These are phyloP conservation scores for Caenorhabditis zanzibari DNA, from an alignment of 2,888 invertebrate species.

Conservation along the genomic window DNA sequence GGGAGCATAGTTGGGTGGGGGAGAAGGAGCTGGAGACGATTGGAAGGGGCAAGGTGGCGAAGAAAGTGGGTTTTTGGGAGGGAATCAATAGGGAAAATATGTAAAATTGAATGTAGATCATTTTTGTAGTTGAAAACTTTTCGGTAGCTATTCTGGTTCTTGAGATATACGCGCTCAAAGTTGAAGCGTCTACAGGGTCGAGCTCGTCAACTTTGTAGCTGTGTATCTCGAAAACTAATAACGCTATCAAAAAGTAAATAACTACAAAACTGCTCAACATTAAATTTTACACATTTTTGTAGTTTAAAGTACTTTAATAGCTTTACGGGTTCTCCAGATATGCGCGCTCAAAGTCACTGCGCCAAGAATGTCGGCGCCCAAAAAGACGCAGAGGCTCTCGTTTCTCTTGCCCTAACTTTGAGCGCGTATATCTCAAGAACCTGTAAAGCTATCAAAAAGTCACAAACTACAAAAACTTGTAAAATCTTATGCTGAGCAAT, in stretches of 20 bases:
- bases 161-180: not conserved
- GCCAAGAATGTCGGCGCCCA: too few species aligned
- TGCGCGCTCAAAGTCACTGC: not conserved
- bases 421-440: not conserved
- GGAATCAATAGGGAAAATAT: not conserved
- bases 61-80: slow-evolving; percentile 8
- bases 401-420: too few species aligned
- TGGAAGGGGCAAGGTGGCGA: slow-evolving; percentile 24
- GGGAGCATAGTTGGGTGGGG: slow-evolving; percentile 62
- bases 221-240: not conserved
- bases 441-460: not conserved
- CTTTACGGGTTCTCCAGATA: not conserved
- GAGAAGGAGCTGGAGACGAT: slow-evolving; percentile 64
- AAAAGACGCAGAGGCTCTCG: too few species aligned
- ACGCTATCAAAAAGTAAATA: not conserved
- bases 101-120: not conserved
- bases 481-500: too few species aligned
- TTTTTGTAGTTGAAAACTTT: not conserved
- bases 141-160: not conserved
- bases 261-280: too few species aligned
- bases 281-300: not conserved
- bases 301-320: not conserved
- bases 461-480: slow-evolving; percentile 5
- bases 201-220: too few species aligned
- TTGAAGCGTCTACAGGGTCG: too few species aligned